Base-by-base conservation (phyloP, 2,888 invertebrate genomes). In the Drosophila meridionalis region DNA sequence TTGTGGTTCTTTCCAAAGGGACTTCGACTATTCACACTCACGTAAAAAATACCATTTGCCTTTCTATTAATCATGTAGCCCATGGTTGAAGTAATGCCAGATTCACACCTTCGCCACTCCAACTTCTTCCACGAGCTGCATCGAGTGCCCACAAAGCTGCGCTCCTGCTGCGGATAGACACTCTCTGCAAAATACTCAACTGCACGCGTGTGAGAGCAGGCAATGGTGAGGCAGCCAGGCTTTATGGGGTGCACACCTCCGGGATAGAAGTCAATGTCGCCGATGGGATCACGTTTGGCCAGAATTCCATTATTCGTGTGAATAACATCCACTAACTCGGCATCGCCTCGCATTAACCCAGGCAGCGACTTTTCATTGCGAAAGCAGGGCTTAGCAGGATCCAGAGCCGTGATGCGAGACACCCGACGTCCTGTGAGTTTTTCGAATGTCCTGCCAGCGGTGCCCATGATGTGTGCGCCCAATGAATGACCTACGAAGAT, bases 341-440 rank as follows among this genome's bases (percentile, higher is more conserved):
- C 93, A 87, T 93, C 93, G 38, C 92, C 91, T 3, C 88, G 82
- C 50, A 78, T 76, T 3, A 93, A 55, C 0, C 92, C 91, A 0
- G 83, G 78, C 30, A 92, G 60, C 0, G 73, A 65, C 12, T 92
- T 81, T 32, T 89, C 82, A 28, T 87, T 77, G 3, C 89, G 86
- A 64, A 93, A 93, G 43, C 92, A 93, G 20, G 92, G 92, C 50
- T 92, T 92, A 4, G 93, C 93, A 3, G 93, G 93, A 85, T 93
- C 93, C 28, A 93, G 74, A 8, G 91, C 93, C 0, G 93, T 93
- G 43, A 93, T 92, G 14, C 92, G 89, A 11, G 88, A 85, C 30
- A 93, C 82, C 11, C 78, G 30, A 11, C 71, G 63, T 5, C 91
- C 91, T 2, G 93, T 92, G 3, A 89, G 59, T 3, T 77, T 69